Evolutionary conservation across 1,140 invertebrate species (phyloP), one percentile per base, ranked within the genome.

Genomic region (Drosophila sp.): DNA sequence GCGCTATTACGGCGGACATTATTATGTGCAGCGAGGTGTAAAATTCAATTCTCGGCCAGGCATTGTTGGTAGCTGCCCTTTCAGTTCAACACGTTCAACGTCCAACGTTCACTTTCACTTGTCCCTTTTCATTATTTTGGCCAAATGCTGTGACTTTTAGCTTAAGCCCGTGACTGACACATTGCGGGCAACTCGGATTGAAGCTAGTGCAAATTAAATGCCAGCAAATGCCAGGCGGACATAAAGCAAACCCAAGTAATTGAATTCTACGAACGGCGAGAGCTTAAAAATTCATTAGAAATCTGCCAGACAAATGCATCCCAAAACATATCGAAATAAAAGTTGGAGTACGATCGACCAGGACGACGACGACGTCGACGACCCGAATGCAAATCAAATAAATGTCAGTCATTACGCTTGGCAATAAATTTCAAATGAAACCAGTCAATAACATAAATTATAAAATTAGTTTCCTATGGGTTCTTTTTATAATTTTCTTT

Each of bases 261-360:
- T 62, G 46, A 51, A 62, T 40, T 50, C 56, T 62, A 6, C 6
- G n/a, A 4, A 13, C 32, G 13, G 45, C 18, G 1, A 41, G 32
- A 51, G 34, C 45, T 62, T 40, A 40, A 62, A 62, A 50, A 50
- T 62, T 62, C 59, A 62, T 62, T 62, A 51, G 34, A 27, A 51
- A 50, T n/a, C 34, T 51, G 57, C 7, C 57, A 61, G 57, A 25
- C 29, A 38, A 61, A 48, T 36, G 29, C 5, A 46, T n/a, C 16
- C 18, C 2, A 1, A 25, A 21, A 5, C 13, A 16, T 1, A 25
- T 16, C 9, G 7, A 25, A 18, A 38, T 40, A 50, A 38, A 27
- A 16, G 18, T 13, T 29, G 9, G n/a, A n/a, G 6, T 13, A 13
- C 58, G 43, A 27, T 51, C 46, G 27, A 16, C 16, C 59, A n/a